A percentile compares a stretch with the other conserved stretches of the same genome.
phyloP scores from a whole-genome alignment of 2,113 vertebrate species.

The Edolisoma coerulescens region DNA sequence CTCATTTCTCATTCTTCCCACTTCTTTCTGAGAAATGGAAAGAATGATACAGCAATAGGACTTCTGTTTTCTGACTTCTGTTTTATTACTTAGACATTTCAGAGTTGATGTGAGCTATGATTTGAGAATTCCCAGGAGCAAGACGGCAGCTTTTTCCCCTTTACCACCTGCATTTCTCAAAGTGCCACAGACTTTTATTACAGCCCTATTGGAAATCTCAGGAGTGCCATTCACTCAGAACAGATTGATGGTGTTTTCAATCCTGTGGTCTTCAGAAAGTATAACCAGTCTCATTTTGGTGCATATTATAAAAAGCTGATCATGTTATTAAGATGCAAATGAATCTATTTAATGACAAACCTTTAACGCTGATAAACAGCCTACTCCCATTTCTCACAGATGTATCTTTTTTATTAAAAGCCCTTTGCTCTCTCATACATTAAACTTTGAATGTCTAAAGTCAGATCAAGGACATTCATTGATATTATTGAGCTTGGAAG shows the following conservation, averaged over 20 bases:
- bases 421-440: not conserved
- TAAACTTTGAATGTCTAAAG: not conserved
- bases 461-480: not conserved
- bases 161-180: constrained; percentile 28
- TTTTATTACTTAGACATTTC: constrained; percentile 45
- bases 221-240: not conserved
- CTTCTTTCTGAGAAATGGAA: not conserved
- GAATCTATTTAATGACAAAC: not conserved
- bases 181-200: constrained; percentile 34
- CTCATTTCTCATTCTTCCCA: not conserved
- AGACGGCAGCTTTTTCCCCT: not conserved
- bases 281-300: not conserved
- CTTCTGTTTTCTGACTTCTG: constrained; percentile 3
- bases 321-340: not conserved
- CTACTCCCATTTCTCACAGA: not conserved
- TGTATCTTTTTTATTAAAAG: not conserved
- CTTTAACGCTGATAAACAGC: not conserved
- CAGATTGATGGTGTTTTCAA: constrained; percentile 26
- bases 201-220: not conserved
- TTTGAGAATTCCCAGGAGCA: constrained; percentile 43
- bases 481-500: not conserved
- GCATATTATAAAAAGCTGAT: not conserved
- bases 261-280: not conserved
- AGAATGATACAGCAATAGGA: not conserved
- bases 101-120: constrained; percentile 11